These are phyloP conservation scores for Cercopithecus hamlyni DNA, from an alignment of 2,797 vertebrate species.

Conservation along the genomic window DNA sequence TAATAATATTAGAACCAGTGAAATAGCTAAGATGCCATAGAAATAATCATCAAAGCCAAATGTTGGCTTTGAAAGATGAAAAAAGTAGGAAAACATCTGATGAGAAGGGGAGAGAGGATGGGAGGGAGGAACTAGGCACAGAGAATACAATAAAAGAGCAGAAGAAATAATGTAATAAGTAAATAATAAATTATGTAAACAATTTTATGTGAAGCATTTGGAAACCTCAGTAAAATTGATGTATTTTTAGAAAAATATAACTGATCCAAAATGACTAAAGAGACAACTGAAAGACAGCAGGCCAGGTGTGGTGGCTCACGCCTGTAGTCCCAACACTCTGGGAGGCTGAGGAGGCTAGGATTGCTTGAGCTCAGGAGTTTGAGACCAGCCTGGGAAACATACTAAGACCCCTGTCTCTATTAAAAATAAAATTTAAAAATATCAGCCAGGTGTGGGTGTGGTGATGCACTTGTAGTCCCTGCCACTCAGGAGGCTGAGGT, in stretches of 20 bases:
- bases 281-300: background rate
- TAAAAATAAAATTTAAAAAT: background rate
- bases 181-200: background rate
- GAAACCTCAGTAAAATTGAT: background rate
- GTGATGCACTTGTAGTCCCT: background rate
- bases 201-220: background rate
- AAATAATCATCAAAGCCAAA: background rate
- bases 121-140: background rate
- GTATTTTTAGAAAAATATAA: background rate
- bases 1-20: background rate
- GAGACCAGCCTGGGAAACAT: background rate
- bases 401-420: background rate
- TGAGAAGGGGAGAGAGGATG: background rate
- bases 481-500: background rate
- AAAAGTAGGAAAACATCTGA: background rate
- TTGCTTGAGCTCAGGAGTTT: background rate
- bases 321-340: background rate
- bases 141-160: no score
- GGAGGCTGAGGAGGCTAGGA: background rate
- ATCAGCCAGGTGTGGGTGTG: background rate
- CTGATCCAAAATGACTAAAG: background rate
- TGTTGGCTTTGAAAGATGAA: background rate
- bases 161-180: background rate
- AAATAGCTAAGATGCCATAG: background rate
- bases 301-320: background rate